Conservation (phyloP, 2,888 invertebrate species). For the Clanis bilineata region DNA sequence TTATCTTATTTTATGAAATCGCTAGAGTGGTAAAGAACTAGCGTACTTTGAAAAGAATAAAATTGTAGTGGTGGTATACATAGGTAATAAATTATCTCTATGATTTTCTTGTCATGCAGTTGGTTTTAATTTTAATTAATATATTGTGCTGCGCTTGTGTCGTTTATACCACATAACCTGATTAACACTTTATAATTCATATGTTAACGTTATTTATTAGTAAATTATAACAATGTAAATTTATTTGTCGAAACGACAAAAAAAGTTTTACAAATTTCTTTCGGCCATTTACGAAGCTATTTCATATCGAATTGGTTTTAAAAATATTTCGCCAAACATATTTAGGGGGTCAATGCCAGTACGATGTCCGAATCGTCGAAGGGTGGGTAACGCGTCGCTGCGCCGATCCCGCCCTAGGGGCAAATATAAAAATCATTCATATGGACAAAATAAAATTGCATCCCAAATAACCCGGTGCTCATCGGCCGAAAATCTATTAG, state of each 20-base stretch:
- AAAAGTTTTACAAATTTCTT: background rate
- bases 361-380: slow-evolving; percentile 64
- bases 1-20: no score
- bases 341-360: slow-evolving; percentile 54
- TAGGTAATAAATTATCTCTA: no score
- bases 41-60: no score
- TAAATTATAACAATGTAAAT: no score
- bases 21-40: no score
- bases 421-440: slow-evolving; percentile 81
- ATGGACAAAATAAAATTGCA: slow-evolving; percentile 82
- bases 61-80: no score
- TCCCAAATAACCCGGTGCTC: slow-evolving; percentile 78
- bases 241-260: background rate
- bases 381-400: slow-evolving; percentile 52
- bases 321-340: slow-evolving; percentile 44
- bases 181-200: no score
- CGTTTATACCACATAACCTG: no score
- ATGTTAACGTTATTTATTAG: no score
- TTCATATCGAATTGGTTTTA: slow-evolving; percentile 40
- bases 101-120: no score
- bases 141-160: no score
- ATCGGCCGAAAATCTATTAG: slow-evolving; percentile 80
- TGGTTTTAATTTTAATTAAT: no score
- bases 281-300: background rate
- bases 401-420: slow-evolving; percentile 54